Evolutionary conservation across 2,797 vertebrate species (phyloP).

Genomic region (Acestrorhynchus altus): DNA sequence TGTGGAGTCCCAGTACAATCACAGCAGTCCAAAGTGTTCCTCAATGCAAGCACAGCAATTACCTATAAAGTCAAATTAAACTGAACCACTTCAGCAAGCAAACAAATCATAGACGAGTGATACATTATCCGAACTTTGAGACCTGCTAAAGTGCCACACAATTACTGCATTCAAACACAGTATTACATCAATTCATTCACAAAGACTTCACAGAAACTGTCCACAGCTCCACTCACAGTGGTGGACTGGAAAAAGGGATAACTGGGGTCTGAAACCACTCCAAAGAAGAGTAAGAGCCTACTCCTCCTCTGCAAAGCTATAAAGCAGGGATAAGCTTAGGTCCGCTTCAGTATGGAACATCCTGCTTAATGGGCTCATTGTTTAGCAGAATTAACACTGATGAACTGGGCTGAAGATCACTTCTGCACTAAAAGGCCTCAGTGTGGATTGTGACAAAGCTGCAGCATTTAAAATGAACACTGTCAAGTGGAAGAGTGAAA

Average conservation of each 20-base stretch:
- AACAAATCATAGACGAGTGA: too few species aligned
- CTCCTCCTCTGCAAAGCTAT: background rate
- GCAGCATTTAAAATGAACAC: conserved; percentile 54
- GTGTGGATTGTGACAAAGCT: background rate
- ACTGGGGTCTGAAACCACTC: background rate
- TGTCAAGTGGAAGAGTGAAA: conserved; percentile 12
- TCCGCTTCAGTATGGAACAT: background rate
- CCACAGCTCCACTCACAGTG: background rate
- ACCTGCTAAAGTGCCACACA: background rate
- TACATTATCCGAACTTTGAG: background rate
- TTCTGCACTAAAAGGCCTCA: background rate
- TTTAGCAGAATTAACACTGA: background rate
- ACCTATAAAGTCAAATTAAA: background rate
- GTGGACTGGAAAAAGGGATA: background rate
- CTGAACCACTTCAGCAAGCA: background rate
- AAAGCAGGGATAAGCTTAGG: background rate
- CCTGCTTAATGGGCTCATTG: background rate
- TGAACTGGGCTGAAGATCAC: background rate
- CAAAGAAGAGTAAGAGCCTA: background rate
- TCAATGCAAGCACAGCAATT: background rate
- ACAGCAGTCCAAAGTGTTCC: background rate
- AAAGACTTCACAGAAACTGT: background rate
- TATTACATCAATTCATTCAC: background rate
- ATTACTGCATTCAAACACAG: background rate
- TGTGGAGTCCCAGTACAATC: background rate